Base-by-base conservation (phyloP, 2,888 invertebrate genomes). In the Caenorhabditis panamensis region DNA sequence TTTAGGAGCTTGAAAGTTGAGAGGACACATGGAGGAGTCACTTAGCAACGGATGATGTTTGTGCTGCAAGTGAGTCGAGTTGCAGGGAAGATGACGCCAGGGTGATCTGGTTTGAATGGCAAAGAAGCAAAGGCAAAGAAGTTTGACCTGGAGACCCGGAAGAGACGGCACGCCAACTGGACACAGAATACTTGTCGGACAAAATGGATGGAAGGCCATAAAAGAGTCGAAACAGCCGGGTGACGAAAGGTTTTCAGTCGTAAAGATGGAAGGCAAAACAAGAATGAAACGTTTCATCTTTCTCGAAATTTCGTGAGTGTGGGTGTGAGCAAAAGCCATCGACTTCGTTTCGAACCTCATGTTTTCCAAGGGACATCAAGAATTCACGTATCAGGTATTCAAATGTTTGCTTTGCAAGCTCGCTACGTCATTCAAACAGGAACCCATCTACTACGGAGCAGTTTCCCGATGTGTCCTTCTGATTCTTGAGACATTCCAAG, bases 11-110 rank as follows among this genome's bases (percentile, higher is more conserved):
- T 31, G 51, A 47, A 61, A 58, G 36, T 59, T 47, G n/a, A 22
- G 20, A 18, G 24, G 31, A 47, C 11, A 69, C 59, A 37, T 51
- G 37, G 69, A 59, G 37, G 69, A 59, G 41, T 61, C 69, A 49
- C 69, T 53, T 61, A 61, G 69, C 69, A 69, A 69, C 69, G 41
- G 20, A 61, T 53, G 69, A 69, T 61, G 69, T 69, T 69, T 69
- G 69, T 61, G 53, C 61, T 69, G 37, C 28, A 20, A 22, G 20
- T 9, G 47, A 61, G 49, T 51, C 53, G 16, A 54, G 54, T 67
- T 58, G 56, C 54, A 54, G 41, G 16, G 44, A 24, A 41, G 31
- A 51, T 41, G 36, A 62, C 22, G 58, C 37, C 54, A 28, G 13
- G 31, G 9, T 31, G 31, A 31, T 31, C 31, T 53, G 41, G 24